Conservation (phyloP, 1,140 invertebrate species). For the Whitmania pigra region DNA sequence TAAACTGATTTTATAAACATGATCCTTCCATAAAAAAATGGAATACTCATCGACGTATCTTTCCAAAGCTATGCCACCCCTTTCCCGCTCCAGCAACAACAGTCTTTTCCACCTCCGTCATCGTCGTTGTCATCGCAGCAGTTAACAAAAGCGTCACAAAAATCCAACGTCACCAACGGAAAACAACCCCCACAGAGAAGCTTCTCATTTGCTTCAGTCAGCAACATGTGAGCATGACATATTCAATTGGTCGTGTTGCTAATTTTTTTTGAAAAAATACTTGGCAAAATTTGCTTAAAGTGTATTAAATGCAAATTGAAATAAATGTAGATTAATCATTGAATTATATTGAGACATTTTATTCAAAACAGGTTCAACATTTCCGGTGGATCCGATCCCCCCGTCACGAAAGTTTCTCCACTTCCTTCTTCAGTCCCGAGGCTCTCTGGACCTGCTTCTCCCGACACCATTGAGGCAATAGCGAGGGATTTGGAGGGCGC, state of each 20-base stretch:
- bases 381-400: not conserved
- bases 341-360: not conserved
- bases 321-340: not conserved
- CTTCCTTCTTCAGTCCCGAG: not conserved
- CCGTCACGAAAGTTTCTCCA: not conserved
- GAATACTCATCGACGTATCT: no score
- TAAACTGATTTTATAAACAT: no score
- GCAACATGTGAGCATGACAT: no score
- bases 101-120: no score
- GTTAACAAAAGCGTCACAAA: constrained; percentile 23
- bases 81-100: not conserved
- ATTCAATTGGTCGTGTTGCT: no score
- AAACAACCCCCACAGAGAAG: constrained; percentile 29
- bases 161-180: constrained; percentile 29
- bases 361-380: not conserved
- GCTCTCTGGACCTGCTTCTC: constrained; percentile 13
- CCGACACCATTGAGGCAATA: constrained; percentile 22
- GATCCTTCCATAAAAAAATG: no score
- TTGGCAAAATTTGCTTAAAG: not conserved
- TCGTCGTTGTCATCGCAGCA: not conserved
- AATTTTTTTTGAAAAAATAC: not conserved
- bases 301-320: not conserved
- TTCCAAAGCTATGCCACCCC: not conserved
- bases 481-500: constrained; percentile 21
- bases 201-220: constrained; percentile 20